A percentile compares a stretch with the other conserved stretches of the same genome.
Evolutionary conservation across 1,140 invertebrate species (phyloP).

Genomic region (Holcopasites calliopsidis): DNA sequence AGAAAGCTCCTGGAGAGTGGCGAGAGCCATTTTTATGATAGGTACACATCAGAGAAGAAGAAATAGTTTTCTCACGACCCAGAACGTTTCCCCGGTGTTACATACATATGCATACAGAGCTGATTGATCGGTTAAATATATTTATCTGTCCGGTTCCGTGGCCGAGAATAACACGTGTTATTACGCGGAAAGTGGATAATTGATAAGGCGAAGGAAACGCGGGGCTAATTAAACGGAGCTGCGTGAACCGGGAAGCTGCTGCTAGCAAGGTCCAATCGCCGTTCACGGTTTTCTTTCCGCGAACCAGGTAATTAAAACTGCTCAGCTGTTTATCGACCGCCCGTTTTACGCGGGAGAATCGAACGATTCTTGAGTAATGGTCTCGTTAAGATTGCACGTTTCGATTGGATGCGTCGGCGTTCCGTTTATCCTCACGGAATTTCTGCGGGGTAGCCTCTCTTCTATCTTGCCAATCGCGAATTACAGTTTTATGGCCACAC

Average conservation of each 20-base stretch:
- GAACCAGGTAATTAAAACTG: constrained; percentile 15
- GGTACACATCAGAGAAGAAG: no score
- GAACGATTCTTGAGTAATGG: constrained; percentile 1
- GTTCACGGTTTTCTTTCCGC: background rate
- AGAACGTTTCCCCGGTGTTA: background rate
- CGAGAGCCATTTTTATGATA: no score
- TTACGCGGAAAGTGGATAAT: constrained; percentile 27
- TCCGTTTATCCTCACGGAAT: background rate
- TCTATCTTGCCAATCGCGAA: background rate
- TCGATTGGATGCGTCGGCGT: background rate
- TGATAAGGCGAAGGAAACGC: constrained; percentile 21
- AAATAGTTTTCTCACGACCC: constrained; percentile 22
- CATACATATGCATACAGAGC: no score
- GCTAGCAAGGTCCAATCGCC: background rate
- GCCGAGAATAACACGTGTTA: constrained; percentile 18
- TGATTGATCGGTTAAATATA: constrained; percentile 32
- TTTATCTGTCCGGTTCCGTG: constrained; percentile 13
- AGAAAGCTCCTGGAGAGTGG: background rate
- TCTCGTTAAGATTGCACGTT: constrained; percentile 16
- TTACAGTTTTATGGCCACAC: no score
- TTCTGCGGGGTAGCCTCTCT: background rate
- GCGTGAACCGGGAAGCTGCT: constrained; percentile 10
- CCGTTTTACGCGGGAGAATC: constrained; percentile 3
- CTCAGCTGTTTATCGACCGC: background rate
- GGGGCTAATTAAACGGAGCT: constrained; percentile 24